Conservation (phyloP, 2,113 vertebrate genomes). For the Fulica atra region DNA sequence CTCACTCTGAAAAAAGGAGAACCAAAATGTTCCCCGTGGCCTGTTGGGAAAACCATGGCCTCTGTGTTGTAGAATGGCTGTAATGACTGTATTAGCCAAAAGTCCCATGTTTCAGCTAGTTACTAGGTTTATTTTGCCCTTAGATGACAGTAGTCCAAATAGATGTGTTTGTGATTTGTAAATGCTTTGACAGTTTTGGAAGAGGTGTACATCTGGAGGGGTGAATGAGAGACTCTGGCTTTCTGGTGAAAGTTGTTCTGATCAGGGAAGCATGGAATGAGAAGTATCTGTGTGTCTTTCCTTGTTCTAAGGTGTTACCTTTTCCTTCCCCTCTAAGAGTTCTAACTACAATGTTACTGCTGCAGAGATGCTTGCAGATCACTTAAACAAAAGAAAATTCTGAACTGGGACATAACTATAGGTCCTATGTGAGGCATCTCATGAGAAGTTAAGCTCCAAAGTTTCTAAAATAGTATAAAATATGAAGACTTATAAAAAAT, state of each 20-base stretch:
- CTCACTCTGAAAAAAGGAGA: neutral
- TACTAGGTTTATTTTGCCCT: neutral
- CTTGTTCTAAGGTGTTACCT: neutral
- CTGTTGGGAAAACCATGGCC: neutral
- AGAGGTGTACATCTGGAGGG: neutral
- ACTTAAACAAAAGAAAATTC: neutral
- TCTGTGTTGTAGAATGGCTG: neutral
- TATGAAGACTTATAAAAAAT: neutral
- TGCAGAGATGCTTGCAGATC: neutral
- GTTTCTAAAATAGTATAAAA: neutral
- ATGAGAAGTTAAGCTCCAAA: neutral
- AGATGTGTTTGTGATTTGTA: neutral
- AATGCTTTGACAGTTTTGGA: neutral
- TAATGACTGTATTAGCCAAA: neutral
- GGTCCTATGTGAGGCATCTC: neutral
- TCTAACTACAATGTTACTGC: neutral
- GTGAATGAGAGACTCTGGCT: neutral
- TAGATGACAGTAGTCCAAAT: neutral
- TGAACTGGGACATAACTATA: neutral
- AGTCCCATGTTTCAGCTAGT: neutral
- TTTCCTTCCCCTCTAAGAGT: neutral
- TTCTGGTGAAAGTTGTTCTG: neutral
- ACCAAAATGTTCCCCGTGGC: accelerated
- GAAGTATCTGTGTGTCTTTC: neutral
- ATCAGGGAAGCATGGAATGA: neutral